Percentiles rank a stretch among this genome's conserved stretches.
Conservation (phyloP, 2,797 vertebrate species). For the Periparus ater region DNA sequence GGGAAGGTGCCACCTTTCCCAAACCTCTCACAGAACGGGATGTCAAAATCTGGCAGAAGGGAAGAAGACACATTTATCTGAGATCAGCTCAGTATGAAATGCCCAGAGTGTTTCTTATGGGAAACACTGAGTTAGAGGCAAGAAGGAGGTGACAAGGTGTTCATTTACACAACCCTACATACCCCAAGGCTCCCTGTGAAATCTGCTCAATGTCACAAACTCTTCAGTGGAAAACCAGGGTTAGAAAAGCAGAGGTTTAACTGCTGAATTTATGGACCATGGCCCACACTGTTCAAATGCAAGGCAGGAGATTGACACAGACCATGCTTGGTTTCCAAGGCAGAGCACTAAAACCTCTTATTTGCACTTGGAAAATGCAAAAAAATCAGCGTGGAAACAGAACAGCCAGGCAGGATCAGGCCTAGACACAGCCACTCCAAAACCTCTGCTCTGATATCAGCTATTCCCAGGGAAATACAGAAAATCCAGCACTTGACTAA, state of each 20-base stretch:
- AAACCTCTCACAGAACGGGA: slow-evolving; percentile 75
- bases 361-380: background rate
- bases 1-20: slow-evolving; percentile 93
- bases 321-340: background rate
- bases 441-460: background rate
- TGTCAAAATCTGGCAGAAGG: slow-evolving; percentile 64
- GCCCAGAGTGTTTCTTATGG: background rate
- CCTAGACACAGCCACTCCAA: background rate
- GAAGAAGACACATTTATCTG: background rate
- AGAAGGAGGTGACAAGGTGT: background rate
- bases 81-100: background rate
- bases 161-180: background rate
- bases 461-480: background rate
- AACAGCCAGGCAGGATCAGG: background rate
- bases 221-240: background rate
- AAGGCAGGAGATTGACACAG: background rate
- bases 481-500: background rate
- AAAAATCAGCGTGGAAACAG: background rate
- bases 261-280: background rate
- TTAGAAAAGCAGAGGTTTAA: background rate
- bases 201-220: background rate
- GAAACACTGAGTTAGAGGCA: background rate
- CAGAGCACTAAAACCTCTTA: background rate
- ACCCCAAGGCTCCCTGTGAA: background rate
- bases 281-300: background rate